Conservation (phyloP, 2,888 invertebrate species). For the Apamea crenata region DNA sequence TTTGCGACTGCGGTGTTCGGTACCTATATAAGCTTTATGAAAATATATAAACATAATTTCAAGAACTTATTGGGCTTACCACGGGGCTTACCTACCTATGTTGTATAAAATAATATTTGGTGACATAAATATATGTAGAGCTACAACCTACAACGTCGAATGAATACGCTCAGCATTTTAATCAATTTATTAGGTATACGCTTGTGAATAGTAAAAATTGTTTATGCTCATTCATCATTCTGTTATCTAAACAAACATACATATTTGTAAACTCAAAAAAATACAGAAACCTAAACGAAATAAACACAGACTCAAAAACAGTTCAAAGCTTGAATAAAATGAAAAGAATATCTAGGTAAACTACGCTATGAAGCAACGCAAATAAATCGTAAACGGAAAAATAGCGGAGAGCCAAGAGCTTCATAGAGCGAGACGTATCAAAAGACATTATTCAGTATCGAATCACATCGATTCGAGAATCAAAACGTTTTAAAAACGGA, state of each 20-base stretch:
- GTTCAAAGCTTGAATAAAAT: conserved; percentile 63
- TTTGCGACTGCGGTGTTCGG: background rate
- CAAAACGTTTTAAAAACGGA: conserved; percentile 70
- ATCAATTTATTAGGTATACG: conserved; percentile 19
- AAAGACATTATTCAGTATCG: conserved; percentile 81
- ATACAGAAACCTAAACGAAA: conserved; percentile 36
- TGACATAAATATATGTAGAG: background rate
- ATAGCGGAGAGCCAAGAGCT: conserved; percentile 70
- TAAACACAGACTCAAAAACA: conserved; percentile 58
- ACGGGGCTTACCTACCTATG: background rate
- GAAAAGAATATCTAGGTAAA: conserved; percentile 65
- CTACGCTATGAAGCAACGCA: conserved; percentile 68
- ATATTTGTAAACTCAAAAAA: conserved; percentile 23
- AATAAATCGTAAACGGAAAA: conserved; percentile 79
- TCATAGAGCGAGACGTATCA: conserved; percentile 76
- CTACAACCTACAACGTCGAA: conserved; percentile 1
- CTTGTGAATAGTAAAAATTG: conserved; percentile 3
- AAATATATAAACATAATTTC: conserved; percentile 3
- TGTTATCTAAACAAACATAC: conserved; percentile 6
- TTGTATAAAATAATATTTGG: conserved; percentile 12
- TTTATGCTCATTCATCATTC: conserved; percentile 21
- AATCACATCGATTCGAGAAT: conserved; percentile 67
- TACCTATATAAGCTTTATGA: background rate
- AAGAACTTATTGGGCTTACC: background rate
- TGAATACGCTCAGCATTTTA: conserved; percentile 27